phyloP scores from a whole-genome alignment of 2,888 invertebrate species.

The Dynastes tityus region DNA sequence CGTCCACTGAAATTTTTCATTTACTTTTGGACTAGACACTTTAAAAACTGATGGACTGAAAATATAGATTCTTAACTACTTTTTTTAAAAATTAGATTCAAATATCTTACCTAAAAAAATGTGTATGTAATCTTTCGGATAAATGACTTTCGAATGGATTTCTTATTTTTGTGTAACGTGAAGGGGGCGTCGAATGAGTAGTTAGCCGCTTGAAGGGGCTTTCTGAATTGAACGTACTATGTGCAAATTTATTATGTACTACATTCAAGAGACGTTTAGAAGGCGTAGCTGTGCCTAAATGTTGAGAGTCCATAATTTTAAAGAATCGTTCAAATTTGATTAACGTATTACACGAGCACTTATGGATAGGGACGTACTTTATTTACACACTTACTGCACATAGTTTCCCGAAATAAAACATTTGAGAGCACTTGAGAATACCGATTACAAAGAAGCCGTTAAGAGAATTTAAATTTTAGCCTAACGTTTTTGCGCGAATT shows the following conservation, averaged over 20 bases:
- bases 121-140: slow-evolving; percentile 78
- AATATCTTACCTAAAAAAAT: slow-evolving; percentile 77
- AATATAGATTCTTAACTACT: slow-evolving; percentile 47
- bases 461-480: slow-evolving; percentile 31
- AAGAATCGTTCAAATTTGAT: slow-evolving; percentile 51
- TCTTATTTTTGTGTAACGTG: slow-evolving; percentile 73
- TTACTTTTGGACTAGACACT: slow-evolving; percentile 67
- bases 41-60: slow-evolving; percentile 69
- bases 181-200: slow-evolving; percentile 74
- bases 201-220: slow-evolving; percentile 68
- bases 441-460: slow-evolving; percentile 37
- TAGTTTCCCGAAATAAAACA: neutral
- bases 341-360: slow-evolving; percentile 49
- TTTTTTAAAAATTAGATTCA: slow-evolving; percentile 9
- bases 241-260: slow-evolving; percentile 52
- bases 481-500: slow-evolving; percentile 50
- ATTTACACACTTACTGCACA: slow-evolving; percentile 21
- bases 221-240: slow-evolving; percentile 58
- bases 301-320: slow-evolving; percentile 53
- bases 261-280: slow-evolving; percentile 49
- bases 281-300: slow-evolving; percentile 51
- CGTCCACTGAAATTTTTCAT: slow-evolving; percentile 78
- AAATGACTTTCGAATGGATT: slow-evolving; percentile 82
- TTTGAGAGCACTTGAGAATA: neutral
- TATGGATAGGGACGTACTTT: neutral